These are phyloP conservation scores for Macroramphosus scolopax DNA, from an alignment of 2,797 vertebrate species.

Conservation along the genomic window DNA sequence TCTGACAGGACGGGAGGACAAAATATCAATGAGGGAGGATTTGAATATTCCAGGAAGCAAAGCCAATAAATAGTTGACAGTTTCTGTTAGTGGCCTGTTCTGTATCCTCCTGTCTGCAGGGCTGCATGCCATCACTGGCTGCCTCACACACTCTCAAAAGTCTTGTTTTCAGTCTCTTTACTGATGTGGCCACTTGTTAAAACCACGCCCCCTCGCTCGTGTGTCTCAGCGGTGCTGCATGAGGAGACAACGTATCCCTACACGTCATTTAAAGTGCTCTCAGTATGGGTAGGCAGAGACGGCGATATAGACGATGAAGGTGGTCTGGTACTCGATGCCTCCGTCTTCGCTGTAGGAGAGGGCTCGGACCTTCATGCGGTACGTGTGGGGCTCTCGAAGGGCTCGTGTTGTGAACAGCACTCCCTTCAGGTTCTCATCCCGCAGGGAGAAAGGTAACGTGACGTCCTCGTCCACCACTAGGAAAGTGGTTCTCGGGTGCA, in stretches of 20 bases:
- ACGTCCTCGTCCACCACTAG: conserved; percentile 82
- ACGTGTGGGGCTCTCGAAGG: conserved; percentile 86
- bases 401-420: conserved; percentile 88
- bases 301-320: conserved; percentile 95
- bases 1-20: conserved; percentile 12
- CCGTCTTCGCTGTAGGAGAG: conserved; percentile 85
- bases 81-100: conserved; percentile 29
- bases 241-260: conserved; percentile 1
- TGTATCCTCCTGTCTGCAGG: conserved; percentile 30
- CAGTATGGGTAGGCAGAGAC: conserved; percentile 96
- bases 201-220: too few relatives aligned
- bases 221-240: conserved; percentile 8
- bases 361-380: conserved; percentile 93
- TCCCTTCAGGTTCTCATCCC: conserved; percentile 93
- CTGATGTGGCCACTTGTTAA: conserved; percentile 48
- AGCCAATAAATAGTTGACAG: conserved; percentile 30
- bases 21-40: conserved; percentile 10
- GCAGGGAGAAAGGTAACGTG: conserved; percentile 86
- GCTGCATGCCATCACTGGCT: conserved; percentile 18
- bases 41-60: conserved; percentile 21
- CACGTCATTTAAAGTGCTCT: conserved; percentile 71
- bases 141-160: conserved; percentile 34
- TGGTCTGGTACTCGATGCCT: conserved; percentile 92
- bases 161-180: conserved; percentile 44
- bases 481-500: conserved; percentile 94